phyloP scores from a whole-genome alignment of 2,113 vertebrate species.

The Sterrhoptilus dennistouni region DNA sequence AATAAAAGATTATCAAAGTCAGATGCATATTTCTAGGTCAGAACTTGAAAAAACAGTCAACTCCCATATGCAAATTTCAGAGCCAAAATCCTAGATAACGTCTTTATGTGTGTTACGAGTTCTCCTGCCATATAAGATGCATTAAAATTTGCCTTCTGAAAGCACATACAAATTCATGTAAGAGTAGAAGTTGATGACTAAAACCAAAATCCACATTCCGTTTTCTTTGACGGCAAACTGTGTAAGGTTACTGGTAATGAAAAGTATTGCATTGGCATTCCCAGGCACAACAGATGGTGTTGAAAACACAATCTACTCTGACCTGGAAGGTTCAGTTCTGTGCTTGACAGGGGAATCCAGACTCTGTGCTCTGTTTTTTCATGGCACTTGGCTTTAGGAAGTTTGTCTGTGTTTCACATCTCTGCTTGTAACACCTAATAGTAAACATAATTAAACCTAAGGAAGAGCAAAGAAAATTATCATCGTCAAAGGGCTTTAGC shows the following conservation, averaged over 20 bases:
- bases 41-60: background rate
- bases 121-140: background rate
- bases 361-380: background rate
- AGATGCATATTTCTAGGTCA: background rate
- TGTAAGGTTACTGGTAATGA: background rate
- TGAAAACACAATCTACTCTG: background rate
- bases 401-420: background rate
- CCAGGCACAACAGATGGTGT: conserved; percentile 34
- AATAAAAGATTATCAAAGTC: background rate
- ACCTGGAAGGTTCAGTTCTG: background rate
- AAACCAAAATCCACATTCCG: background rate
- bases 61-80: background rate
- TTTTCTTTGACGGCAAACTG: background rate
- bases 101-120: background rate
- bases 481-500: background rate
- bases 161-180: background rate
- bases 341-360: background rate
- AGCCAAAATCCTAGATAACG: background rate
- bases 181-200: background rate
- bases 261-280: background rate
- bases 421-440: background rate
- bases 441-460: background rate
- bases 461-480: background rate
- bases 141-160: background rate
- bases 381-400: background rate